Percentiles rank a stretch among this genome's conserved stretches.
phyloP scores from a whole-genome alignment of 1,140 invertebrate species.

The Drosophila bifasciata region DNA sequence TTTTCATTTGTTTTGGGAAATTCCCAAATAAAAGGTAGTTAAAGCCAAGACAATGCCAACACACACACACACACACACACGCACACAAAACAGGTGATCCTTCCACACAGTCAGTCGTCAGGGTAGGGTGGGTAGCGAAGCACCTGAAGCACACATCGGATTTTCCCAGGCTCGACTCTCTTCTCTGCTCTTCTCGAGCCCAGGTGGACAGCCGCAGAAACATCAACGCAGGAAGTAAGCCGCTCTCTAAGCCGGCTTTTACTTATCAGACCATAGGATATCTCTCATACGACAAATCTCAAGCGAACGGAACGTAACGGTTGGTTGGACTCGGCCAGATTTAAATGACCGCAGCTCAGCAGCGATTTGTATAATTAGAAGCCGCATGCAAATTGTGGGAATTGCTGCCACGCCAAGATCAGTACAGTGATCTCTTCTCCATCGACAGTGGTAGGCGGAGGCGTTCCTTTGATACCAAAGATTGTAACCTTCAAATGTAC shows the following conservation, averaged over 20 bases:
- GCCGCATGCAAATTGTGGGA: conserved; percentile 81
- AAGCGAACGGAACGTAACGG: conserved; percentile 38
- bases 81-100: conserved; percentile 48
- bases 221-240: conserved; percentile 69
- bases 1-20: conserved; percentile 81
- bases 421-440: conserved; percentile 15
- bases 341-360: conserved; percentile 80
- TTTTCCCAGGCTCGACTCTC: conserved; percentile 68
- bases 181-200: conserved; percentile 4
- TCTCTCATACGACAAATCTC: conserved; percentile 16
- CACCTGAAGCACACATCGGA: conserved; percentile 66
- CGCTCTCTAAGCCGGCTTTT: conserved; percentile 73
- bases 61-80: conserved; percentile 1
- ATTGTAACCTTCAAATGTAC: no score
- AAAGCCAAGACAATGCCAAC: conserved; percentile 70
- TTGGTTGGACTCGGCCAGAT: conserved; percentile 76
- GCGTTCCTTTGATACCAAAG: conserved; percentile 6
- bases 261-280: conserved; percentile 63
- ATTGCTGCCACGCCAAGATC: conserved; percentile 37
- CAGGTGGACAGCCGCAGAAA: conserved; percentile 56
- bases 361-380: conserved; percentile 81
- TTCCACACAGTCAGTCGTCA: background rate
- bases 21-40: conserved; percentile 81
- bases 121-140: conserved; percentile 62
- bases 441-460: background rate